phyloP scores from a whole-genome alignment of 2,888 invertebrate species.

The Ornithoptera priamus region DNA sequence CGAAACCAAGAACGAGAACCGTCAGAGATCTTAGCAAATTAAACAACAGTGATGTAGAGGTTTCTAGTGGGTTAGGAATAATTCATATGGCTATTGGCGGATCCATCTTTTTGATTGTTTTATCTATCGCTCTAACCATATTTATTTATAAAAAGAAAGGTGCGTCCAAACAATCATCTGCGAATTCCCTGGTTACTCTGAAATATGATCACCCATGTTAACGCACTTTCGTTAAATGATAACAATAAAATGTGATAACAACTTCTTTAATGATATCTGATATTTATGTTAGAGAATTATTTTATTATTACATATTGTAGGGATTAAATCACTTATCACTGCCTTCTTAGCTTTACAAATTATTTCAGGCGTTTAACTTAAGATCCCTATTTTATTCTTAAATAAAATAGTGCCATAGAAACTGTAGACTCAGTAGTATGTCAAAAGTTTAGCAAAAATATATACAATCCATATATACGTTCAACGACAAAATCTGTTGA shows the following conservation, averaged over 20 bases:
- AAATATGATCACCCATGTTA: conserved; percentile 41
- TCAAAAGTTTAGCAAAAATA: conserved; percentile 36
- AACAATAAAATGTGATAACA: conserved; percentile 19
- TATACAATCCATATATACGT: neutral
- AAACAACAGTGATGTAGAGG: conserved; percentile 36
- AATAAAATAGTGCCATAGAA: conserved; percentile 73
- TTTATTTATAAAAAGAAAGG: conserved; percentile 49
- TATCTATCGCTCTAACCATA: conserved; percentile 51
- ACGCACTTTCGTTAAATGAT: conserved; percentile 23
- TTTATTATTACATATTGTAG: conserved; percentile 23
- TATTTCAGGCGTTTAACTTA: conserved; percentile 45
- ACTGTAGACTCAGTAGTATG: conserved; percentile 22
- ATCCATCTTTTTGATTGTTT: conserved; percentile 47
- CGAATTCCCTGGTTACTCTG: conserved; percentile 26
- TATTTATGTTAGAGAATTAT: conserved; percentile 29
- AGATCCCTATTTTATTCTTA: conserved; percentile 64
- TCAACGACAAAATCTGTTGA: conserved; percentile 11
- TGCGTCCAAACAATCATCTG: conserved; percentile 35
- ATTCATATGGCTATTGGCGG: conserved; percentile 54
- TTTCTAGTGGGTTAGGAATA: conserved; percentile 42
- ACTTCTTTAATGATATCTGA: conserved; percentile 37
- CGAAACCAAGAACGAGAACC: conserved; percentile 60
- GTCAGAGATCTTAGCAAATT: conserved; percentile 54
- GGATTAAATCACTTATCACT: conserved; percentile 30
- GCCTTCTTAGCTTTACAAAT: conserved; percentile 50